Evolutionary conservation across 2,888 invertebrate species (phyloP).

Genomic region (Cephus sareptanus): DNA sequence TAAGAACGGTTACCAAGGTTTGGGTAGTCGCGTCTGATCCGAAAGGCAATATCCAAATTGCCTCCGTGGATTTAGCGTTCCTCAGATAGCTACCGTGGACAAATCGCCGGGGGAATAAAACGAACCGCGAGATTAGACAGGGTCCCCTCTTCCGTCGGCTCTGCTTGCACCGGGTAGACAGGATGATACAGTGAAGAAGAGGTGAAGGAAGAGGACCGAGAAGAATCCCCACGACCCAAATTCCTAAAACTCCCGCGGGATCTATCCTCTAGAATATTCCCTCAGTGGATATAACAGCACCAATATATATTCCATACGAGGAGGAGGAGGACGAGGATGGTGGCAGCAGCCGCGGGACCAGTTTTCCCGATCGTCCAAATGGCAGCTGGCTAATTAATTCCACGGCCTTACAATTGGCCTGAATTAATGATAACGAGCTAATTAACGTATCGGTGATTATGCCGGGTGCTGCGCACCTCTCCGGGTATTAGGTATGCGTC

Average conservation of each 20-base stretch:
- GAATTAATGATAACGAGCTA: neutral
- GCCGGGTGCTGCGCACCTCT: neutral
- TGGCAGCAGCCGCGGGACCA: neutral
- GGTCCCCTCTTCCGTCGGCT: neutral
- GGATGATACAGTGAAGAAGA: neutral
- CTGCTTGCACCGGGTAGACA: neutral
- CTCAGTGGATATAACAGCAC: neutral
- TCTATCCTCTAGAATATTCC: neutral
- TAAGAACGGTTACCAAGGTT: constrained; percentile 2
- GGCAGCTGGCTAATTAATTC: neutral
- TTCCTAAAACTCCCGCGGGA: neutral
- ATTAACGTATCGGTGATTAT: neutral
- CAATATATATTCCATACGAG: neutral
- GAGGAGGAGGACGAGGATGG: neutral
- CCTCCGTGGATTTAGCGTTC: constrained; percentile 50
- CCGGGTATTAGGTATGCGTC: neutral
- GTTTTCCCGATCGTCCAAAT: neutral
- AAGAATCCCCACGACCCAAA: neutral
- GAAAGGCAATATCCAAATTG: constrained; percentile 59
- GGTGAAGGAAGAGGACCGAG: neutral
- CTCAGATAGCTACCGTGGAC: constrained; percentile 42
- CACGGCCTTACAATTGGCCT: neutral
- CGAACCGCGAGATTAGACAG: constrained; percentile 52
- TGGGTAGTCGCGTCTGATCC: constrained; percentile 32
- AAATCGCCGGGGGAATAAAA: constrained; percentile 54